Evolutionary conservation across 2,888 invertebrate genomes (phyloP).

Genomic region (Rotaria macrura): DNA sequence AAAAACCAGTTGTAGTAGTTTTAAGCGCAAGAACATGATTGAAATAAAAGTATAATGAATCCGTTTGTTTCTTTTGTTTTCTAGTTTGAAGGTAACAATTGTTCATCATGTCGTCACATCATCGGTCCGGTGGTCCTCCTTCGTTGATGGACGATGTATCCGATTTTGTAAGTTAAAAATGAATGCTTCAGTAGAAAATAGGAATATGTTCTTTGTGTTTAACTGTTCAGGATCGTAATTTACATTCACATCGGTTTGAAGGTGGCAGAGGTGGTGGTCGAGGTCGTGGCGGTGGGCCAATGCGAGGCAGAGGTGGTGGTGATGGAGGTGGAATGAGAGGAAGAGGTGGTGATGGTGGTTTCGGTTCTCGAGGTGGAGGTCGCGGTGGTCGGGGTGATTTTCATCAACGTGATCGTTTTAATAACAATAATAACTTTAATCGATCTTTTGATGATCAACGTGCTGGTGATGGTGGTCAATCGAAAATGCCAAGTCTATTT

Average conservation of each 20-base stretch:
- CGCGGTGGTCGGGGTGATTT: constrained; percentile 12
- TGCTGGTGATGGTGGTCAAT: neutral
- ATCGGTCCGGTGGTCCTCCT: neutral
- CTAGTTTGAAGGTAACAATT: neutral
- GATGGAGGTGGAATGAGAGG: neutral
- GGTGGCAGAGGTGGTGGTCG: neutral
- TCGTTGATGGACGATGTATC: neutral
- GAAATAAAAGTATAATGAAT: too few relatives aligned
- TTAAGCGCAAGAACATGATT: too few relatives aligned
- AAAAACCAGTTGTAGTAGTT: too few relatives aligned
- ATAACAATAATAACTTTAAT: neutral
- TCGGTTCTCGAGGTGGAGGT: neutral
- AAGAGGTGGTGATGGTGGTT: neutral
- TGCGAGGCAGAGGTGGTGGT: neutral
- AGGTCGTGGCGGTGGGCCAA: neutral
- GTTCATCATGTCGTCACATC: neutral
- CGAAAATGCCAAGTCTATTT: neutral
- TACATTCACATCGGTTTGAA: neutral
- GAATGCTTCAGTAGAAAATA: neutral
- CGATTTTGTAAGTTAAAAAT: neutral
- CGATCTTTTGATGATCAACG: neutral
- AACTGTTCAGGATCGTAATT: neutral
- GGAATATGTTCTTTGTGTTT: neutral
- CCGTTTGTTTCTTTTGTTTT: too few relatives aligned
- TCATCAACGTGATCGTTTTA: constrained; percentile 1